These are phyloP conservation scores for Chloropsis hardwickii DNA, from an alignment of 2,113 vertebrate species.

Conservation along the genomic window DNA sequence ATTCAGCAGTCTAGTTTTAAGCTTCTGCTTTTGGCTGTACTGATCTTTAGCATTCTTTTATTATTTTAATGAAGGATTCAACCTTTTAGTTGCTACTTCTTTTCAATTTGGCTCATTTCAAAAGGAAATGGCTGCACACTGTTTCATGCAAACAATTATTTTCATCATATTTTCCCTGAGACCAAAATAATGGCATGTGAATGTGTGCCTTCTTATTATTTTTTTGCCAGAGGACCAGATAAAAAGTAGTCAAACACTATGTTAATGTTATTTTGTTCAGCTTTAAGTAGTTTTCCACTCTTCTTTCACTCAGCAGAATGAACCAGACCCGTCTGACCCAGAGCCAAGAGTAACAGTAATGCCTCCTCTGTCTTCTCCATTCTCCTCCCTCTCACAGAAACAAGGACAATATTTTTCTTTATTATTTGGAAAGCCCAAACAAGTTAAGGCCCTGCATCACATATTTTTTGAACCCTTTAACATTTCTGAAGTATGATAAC, in stretches of 20 bases:
- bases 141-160: background rate
- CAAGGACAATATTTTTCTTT: background rate
- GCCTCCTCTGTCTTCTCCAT: background rate
- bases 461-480: background rate
- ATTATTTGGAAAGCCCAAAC: background rate
- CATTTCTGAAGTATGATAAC: background rate
- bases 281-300: constrained; percentile 20
- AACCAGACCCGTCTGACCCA: background rate
- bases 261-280: background rate
- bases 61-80: background rate
- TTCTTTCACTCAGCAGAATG: background rate
- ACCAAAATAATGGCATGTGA: background rate
- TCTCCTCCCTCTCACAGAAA: background rate
- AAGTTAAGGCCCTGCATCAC: background rate
- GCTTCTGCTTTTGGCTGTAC: background rate
- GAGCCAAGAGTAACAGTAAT: background rate
- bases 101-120: background rate
- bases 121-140: background rate
- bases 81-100: background rate
- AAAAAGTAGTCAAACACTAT: background rate
- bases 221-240: background rate
- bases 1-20: background rate
- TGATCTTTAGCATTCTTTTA: background rate
- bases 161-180: background rate
- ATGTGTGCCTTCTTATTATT: background rate